Evolutionary conservation across 2,113 vertebrate species (phyloP).

Genomic region (Strigops habroptila): DNA sequence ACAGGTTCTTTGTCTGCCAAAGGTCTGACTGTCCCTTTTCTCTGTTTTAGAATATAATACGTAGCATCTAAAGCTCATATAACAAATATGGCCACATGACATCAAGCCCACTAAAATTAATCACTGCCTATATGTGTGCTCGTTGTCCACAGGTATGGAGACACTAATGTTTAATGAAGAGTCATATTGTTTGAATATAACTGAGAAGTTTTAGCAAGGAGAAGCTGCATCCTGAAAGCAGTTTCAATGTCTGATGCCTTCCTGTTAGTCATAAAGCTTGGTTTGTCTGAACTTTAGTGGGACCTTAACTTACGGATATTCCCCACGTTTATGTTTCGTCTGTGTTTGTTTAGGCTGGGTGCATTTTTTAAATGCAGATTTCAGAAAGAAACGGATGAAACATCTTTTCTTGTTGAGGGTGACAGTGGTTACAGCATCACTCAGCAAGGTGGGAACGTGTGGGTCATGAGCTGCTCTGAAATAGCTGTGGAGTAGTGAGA

Average conservation of each 20-base stretch:
- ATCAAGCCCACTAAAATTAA: not conserved
- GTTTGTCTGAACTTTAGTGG: slow-evolving; percentile 59
- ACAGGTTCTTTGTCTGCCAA: not conserved
- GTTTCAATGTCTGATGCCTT: slow-evolving; percentile 28
- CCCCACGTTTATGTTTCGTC: not conserved
- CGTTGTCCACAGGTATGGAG: not conserved
- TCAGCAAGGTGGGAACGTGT: not conserved
- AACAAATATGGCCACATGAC: not conserved
- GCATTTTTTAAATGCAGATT: not conserved
- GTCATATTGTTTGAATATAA: slow-evolving; percentile 19
- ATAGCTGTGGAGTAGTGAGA: not conserved
- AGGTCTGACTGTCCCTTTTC: not conserved
- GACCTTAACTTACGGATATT: slow-evolving; percentile 47
- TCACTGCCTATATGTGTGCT: not conserved
- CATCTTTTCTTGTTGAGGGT: not conserved
- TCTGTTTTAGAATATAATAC: not conserved
- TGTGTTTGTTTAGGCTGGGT: not conserved
- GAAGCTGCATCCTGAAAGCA: slow-evolving; percentile 21
- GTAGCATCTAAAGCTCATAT: not conserved
- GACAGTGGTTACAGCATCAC: not conserved
- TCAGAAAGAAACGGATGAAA: not conserved
- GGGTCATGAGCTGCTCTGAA: not conserved
- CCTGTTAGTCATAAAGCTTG: slow-evolving; percentile 19
- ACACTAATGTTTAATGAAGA: not conserved
- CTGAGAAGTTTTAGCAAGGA: slow-evolving; percentile 33